Conservation (phyloP, 2,888 invertebrate genomes). For the Leptogaster cylindrica region DNA sequence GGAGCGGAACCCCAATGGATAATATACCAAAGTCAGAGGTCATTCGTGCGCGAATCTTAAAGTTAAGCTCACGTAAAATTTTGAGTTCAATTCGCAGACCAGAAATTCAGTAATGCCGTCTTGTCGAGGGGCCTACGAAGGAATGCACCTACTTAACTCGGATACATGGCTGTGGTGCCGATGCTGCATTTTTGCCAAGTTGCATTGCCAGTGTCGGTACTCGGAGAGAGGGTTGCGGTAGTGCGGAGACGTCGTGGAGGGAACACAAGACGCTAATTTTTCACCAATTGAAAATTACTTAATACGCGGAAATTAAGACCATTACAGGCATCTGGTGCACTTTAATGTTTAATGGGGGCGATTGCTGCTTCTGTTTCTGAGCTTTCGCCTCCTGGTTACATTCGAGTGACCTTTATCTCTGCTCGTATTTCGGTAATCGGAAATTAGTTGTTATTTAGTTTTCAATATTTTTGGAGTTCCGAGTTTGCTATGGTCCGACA, state of each 20-base stretch:
- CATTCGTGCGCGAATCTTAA: conserved; percentile 38
- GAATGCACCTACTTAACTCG: conserved; percentile 20
- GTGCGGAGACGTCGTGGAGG: not conserved
- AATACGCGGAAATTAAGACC: conserved; percentile 39
- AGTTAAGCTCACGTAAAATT: conserved; percentile 36
- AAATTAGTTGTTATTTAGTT: too few species aligned
- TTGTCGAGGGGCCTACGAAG: conserved; percentile 7
- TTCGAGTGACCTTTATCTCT: conserved; percentile 14
- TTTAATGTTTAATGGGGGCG: conserved; percentile 32
- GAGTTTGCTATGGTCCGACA: not conserved
- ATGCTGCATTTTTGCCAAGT: conserved; percentile 11
- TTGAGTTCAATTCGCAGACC: conserved; percentile 1
- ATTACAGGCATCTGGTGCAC: conserved; percentile 14
- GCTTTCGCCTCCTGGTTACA: not conserved
- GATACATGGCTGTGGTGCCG: conserved; percentile 9
- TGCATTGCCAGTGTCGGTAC: not conserved
- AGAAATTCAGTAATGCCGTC: conserved; percentile 2
- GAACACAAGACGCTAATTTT: conserved; percentile 35
- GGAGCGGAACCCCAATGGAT: not conserved
- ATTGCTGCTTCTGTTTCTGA: conserved; percentile 33
- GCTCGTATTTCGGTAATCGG: conserved; percentile 17
- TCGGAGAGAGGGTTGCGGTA: not conserved
- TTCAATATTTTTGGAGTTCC: not conserved
- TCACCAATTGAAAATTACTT: conserved; percentile 37
- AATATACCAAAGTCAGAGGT: conserved; percentile 35